Base-by-base conservation (phyloP, 2,797 vertebrate species). In the Borostomias antarcticus region DNA sequence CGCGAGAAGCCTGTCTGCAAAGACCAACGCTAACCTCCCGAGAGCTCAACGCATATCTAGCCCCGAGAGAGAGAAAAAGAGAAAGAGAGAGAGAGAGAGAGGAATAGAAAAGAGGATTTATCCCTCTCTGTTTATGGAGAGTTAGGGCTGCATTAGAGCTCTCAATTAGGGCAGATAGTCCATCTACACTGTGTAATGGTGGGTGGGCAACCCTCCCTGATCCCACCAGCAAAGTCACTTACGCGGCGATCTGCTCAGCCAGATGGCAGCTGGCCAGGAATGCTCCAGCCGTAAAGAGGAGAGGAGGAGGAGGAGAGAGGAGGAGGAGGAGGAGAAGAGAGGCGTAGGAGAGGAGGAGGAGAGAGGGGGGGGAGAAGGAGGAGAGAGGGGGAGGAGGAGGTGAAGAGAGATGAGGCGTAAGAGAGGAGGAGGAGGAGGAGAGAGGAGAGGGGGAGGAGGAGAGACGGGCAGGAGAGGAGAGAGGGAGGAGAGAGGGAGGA, bases 91-190 rank as follows among this genome's bases (percentile, higher is more conserved):
- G 35, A 37, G 35, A 4, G 0, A 37, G 8, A 37, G 35, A 37
- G 0, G 45, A 48, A n/a, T 10, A 45, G 19, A 30, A 37, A 32
- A 21, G 32, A 11, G 82, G 84, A 88, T 85, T 89, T 89, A 90
- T 78, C 82, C 81, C 72, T 59, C 75, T 32, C 78, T 63, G 75
- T 75, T 52, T 60, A 75, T 76, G 79, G 74, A 81, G 82, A 71
- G 70, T 30, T n/a, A 60, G 69, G 80, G 73, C 72, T 56, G 81
- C 87, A 89, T 89, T 89, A 91, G 77, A 79, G 68, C 77, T 86
- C 85, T 87, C 86, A 89, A 89, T 92, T 91, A 89, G 72, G 70
- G 79, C 83, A 90, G 88, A 88, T 71, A 80, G 77, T 85, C 83
- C 80, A 85, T 88, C 83, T 82, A 88, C 80, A 80, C 83, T 72